These are phyloP conservation scores for Spialia ferax DNA, from an alignment of 2,888 invertebrate genomes.

Conservation along the genomic window DNA sequence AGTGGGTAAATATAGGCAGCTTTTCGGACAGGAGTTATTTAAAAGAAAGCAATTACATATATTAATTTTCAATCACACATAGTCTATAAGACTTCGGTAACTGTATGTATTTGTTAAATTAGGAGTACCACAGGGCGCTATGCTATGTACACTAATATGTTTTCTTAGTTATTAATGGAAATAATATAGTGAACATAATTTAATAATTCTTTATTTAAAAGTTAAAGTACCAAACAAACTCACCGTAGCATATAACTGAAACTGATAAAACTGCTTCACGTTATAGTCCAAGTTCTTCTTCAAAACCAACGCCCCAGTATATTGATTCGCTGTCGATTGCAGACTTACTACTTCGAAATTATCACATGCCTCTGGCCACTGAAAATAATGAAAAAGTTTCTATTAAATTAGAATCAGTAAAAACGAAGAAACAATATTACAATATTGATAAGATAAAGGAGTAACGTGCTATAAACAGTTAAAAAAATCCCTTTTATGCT, in stretches of 20 bases:
- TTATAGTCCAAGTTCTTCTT: conserved; percentile 91
- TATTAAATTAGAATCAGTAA: not conserved
- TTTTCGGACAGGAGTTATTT: too few relatives aligned
- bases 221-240: conserved; percentile 56
- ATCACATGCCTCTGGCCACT: conserved; percentile 91
- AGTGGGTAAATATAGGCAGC: too few relatives aligned
- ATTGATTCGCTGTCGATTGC: conserved; percentile 89
- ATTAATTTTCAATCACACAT: too few relatives aligned
- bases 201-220: not conserved
- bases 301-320: conserved; percentile 91
- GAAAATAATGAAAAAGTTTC: conserved; percentile 50
- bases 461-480: too few relatives aligned
- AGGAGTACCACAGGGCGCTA: not conserved
- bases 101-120: not conserved
- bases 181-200: not conserved
- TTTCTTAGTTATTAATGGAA: not conserved
- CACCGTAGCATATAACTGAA: conserved; percentile 92
- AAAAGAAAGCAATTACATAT: too few relatives aligned
- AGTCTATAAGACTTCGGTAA: too few relatives aligned
- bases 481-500: too few relatives aligned
- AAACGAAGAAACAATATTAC: not conserved
- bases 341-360: conserved; percentile 89
- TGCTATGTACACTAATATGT: too few relatives aligned
- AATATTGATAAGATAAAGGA: not conserved
- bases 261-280: conserved; percentile 91